Conservation (phyloP, 2,113 vertebrate genomes). For the Ptyas mucosa region DNA sequence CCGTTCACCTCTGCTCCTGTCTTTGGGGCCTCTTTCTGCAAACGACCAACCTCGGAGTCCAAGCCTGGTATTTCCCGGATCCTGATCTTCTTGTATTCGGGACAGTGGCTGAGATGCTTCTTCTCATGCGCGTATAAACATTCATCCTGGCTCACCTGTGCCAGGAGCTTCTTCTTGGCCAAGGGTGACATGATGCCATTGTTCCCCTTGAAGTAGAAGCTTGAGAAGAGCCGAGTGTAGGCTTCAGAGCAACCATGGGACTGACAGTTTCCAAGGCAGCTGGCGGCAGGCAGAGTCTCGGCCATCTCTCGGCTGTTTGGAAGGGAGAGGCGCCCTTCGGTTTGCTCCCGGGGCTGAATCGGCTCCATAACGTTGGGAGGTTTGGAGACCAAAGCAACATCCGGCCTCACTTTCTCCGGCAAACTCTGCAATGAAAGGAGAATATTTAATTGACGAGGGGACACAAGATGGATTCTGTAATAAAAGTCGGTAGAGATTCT, state of each 20-base stretch:
- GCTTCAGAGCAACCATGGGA: slow-evolving; percentile 58
- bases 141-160: slow-evolving; percentile 80
- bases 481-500: too few relatives aligned
- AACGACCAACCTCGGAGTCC: not conserved
- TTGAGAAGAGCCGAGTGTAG: slow-evolving; percentile 65
- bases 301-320: slow-evolving; percentile 10
- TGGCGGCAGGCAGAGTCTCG: not conserved
- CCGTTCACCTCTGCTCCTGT: not conserved
- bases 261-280: slow-evolving; percentile 29
- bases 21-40: not conserved
- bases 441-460: not conserved
- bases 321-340: not conserved
- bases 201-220: slow-evolving; percentile 65
- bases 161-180: slow-evolving; percentile 91
- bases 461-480: too few relatives aligned
- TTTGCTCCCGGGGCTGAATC: not conserved
- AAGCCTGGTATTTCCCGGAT: rapidly evolving
- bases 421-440: slow-evolving; percentile 35
- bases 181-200: slow-evolving; percentile 87
- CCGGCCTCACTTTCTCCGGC: slow-evolving; percentile 15
- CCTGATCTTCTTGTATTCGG: not conserved
- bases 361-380: rapidly evolving
- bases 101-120: slow-evolving; percentile 48
- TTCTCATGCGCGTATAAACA: slow-evolving; percentile 53
- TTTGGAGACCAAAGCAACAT: not conserved